phyloP scores from a whole-genome alignment of 2,888 invertebrate species.

The Drosophila acutilabella region DNA sequence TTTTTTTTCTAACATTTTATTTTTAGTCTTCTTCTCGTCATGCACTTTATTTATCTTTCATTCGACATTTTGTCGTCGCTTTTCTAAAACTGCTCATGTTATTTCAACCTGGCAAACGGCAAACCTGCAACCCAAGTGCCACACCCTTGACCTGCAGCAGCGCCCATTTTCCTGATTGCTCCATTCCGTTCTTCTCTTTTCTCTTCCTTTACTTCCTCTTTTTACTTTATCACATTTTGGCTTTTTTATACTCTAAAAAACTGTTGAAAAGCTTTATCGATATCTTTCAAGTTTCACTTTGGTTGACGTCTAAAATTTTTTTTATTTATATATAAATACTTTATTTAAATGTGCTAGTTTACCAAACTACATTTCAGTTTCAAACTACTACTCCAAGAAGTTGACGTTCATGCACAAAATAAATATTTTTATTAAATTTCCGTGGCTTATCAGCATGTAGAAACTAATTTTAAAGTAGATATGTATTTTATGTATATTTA shows the following conservation, averaged over 20 bases:
- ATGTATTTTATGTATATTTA: too few species aligned
- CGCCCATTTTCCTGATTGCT: neutral
- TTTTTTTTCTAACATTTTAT: conserved; percentile 68
- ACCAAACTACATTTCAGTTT: too few species aligned
- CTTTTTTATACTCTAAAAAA: conserved; percentile 40
- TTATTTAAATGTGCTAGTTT: too few species aligned
- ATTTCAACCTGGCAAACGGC: conserved; percentile 70
- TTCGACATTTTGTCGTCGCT: conserved; percentile 79
- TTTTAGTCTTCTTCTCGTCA: conserved; percentile 37
- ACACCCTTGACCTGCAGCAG: conserved; percentile 21
- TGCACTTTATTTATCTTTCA: conserved; percentile 79
- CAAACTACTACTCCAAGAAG: too few species aligned
- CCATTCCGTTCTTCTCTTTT: neutral
- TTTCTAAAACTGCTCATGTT: conserved; percentile 77
- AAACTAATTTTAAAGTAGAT: too few species aligned
- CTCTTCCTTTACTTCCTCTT: conserved; percentile 13
- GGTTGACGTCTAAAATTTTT: too few species aligned
- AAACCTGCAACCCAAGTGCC: conserved; percentile 39
- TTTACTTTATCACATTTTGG: conserved; percentile 58
- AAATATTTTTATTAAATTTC: too few species aligned
- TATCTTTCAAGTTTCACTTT: neutral
- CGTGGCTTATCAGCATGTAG: too few species aligned
- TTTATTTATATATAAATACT: too few species aligned
- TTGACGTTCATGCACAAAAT: too few species aligned
- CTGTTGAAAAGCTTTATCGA: neutral